Conservation (phyloP, 2,113 vertebrate genomes). For the Speoplatyrhinus poulsoni region DNA sequence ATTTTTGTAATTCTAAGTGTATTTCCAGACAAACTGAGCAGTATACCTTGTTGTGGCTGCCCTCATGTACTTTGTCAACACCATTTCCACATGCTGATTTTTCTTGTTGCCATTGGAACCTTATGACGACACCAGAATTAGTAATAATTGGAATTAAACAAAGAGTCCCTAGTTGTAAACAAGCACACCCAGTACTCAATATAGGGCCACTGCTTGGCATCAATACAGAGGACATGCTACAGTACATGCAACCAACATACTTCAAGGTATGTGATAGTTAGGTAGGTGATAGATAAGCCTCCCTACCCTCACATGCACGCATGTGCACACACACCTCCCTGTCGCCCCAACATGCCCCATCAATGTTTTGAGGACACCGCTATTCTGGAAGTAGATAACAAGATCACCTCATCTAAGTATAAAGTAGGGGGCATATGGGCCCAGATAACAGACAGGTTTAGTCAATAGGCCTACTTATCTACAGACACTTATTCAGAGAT, state of each 20-base stretch:
- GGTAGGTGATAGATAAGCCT: conserved; percentile 18
- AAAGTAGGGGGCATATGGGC: conserved; percentile 6
- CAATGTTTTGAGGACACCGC: conserved; percentile 13
- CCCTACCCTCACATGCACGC: not conserved
- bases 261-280: conserved; percentile 13
- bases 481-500: conserved; percentile 8
- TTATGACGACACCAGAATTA: no score
- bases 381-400: not conserved
- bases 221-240: not conserved
- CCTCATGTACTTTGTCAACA: no score
- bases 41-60: no score
- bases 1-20: no score
- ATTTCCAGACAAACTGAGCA: no score
- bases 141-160: not conserved
- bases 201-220: conserved; percentile 1
- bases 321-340: not conserved
- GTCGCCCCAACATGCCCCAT: not conserved
- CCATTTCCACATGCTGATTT: no score
- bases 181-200: not conserved
- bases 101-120: no score
- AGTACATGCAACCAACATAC: not conserved
- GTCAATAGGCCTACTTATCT: not conserved
- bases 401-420: not conserved
- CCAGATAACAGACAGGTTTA: conserved; percentile 12
- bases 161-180: not conserved